Evolutionary conservation across 2,888 invertebrate genomes (phyloP), one percentile per base, ranked within the genome.

Genomic region (Siphonodentalium dalli): DNA sequence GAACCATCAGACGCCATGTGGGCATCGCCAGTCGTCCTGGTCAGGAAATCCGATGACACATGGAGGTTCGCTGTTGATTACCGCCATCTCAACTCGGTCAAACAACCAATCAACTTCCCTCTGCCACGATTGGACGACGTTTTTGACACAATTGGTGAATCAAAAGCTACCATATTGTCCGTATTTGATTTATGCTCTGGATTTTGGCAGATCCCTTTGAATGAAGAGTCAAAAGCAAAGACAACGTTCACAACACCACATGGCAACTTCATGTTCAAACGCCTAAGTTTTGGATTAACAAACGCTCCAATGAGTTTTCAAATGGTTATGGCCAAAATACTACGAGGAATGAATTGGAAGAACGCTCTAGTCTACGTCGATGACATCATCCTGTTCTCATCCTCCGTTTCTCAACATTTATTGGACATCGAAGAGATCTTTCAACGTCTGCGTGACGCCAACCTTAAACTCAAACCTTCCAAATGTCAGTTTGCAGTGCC

Each of bases 51-150:
- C 34, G 41, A 40, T 20, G 58, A 60, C 6, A 46, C 52, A 4
- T 56, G 48, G 11, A 34, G 67, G 15, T 64, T 67, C 40, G 58
- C 56, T 3, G 38, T 64, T 4, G 61, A 67, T 31, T 65, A 54
- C 31, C 21, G 63, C 0, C 38, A 28, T 15, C 33, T 65, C 4
- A 62, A 62, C 35, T 43, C 44, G n/a, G 43, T 60, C 8, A 62
- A 57, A 9, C 21, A 45, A 11, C 60, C 63, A 15, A 50, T 55
- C 1, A 44, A 41, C 23, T 62, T 56, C 23, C 57, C 61, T 13
- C 31, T 65, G 1, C 47, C 56, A 18, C 49, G 51, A 39, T 45
- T 62, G 28, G 54, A 52, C 34, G 57, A 61, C 49, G 50, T 50
- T 5, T 33, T 51, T 7, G 61, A 61, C 33, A 44, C 58, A 2